Evolutionary conservation across 2,797 vertebrate species (phyloP), one percentile per base, ranked within the genome.

Genomic region (Anas georgica): DNA sequence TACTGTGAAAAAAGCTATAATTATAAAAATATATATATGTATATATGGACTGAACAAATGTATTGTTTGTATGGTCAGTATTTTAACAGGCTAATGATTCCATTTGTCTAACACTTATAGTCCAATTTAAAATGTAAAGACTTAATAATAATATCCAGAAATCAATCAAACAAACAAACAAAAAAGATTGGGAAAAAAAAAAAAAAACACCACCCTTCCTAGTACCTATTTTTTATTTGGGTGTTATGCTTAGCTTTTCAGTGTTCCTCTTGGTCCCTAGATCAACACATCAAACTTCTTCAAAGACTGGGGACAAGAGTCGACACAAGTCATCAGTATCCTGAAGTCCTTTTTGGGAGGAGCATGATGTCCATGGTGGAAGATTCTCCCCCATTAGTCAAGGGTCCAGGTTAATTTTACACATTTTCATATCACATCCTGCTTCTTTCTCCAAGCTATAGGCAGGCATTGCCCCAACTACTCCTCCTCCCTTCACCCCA

Each of bases 341-440:
- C 31, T 35, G n/a, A 56, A 14, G 18, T 62, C 68, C 58, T 60
- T 1, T 0, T 10, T 3, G 2, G 52, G 17, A 33, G 4, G 2
- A 39, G 9, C 21, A 15, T 43, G 28, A 21, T 4, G 7, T 58
- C 45, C 13, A 29, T 17, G n/a, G 7, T 41, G 41, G 12, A 76
- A 78, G 14, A 33, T 66, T 66, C 23, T 64, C 5, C 17, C 9
- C 6, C 58, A 8, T 55, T 31, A 64, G 15, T 52, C 22, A 52
- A 56, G 17, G 16, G 25, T 56, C 15, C 17, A 43, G 28, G 7
- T 31, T 55, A 28, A 29, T 87, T 83, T 63, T 62, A 67, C 5
- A 7, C 31, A 4, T 62, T 63, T 59, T 48, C 16, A 2, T 50
- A 60, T 54, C 4, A 58, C 39, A 33, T 5, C 35, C 46, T 67